These are phyloP conservation scores for Eurois occulta DNA, from an alignment of 2,888 invertebrate genomes.

Conservation along the genomic window DNA sequence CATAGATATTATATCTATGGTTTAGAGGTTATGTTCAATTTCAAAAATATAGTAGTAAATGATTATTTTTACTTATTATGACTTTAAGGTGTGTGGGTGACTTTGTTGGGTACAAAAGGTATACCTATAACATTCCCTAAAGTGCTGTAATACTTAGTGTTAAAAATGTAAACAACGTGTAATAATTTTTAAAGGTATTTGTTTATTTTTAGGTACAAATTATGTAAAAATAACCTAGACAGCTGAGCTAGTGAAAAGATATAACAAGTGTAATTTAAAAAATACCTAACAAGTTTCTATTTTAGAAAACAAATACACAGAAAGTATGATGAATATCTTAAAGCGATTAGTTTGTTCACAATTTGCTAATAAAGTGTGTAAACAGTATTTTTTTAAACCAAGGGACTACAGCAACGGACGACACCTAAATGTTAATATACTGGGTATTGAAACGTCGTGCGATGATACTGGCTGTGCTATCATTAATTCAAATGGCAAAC, in stretches of 20 bases:
- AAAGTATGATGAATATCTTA: conserved; percentile 41
- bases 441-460: conserved; percentile 99
- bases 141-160: background rate
- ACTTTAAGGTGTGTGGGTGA: background rate
- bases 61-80: background rate
- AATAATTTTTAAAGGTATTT: background rate
- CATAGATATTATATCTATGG: too few relatives aligned
- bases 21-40: background rate
- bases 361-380: conserved; percentile 34
- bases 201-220: conserved; percentile 35
- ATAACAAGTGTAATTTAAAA: too few relatives aligned
- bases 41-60: background rate
- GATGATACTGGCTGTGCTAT: conserved; percentile 99
- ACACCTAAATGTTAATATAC: conserved; percentile 80
- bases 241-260: conserved; percentile 3
- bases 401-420: conserved; percentile 27
- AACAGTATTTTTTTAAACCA: conserved; percentile 33
- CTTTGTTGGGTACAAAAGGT: background rate
- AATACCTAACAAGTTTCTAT: background rate
- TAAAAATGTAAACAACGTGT: background rate
- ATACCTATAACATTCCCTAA: background rate
- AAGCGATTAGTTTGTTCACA: conserved; percentile 33
- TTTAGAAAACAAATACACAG: background rate
- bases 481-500: conserved; percentile 93
- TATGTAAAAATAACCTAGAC: conserved; percentile 27